Percentiles rank a stretch among this genome's conserved stretches.
phyloP scores from a whole-genome alignment of 2,888 invertebrate genomes.

The Ctena decussata region DNA sequence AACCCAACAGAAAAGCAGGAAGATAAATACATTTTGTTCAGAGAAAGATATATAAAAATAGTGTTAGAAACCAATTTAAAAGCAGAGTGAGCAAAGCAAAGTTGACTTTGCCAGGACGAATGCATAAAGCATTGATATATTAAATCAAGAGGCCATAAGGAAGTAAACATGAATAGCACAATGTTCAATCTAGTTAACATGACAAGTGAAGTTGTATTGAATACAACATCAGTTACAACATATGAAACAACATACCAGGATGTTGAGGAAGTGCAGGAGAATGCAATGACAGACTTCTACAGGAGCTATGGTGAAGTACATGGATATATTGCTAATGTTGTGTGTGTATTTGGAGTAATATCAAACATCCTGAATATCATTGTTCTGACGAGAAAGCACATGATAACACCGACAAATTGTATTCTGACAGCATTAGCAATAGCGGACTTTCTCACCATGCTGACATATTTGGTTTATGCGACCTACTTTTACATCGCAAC shows the following conservation, averaged over 20 bases:
- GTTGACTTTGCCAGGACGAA: no score
- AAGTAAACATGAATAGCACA: background rate
- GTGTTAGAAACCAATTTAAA: no score
- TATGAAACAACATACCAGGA: background rate
- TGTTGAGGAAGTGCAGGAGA: background rate
- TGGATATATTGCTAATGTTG: conserved; percentile 94
- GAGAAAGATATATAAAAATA: no score
- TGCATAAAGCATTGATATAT: no score
- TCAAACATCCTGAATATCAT: conserved; percentile 97
- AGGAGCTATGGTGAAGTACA: conserved; percentile 89
- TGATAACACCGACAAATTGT: conserved; percentile 96
- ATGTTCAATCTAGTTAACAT: background rate
- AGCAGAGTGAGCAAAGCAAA: no score
- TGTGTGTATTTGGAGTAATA: conserved; percentile 96
- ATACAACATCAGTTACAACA: background rate
- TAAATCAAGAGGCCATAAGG: no score
- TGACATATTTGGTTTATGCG: conserved; percentile 92
- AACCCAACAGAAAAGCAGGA: no score
- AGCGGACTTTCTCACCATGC: conserved; percentile 95
- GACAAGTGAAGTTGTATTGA: background rate
- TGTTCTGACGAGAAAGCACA: conserved; percentile 94
- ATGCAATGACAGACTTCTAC: conserved; percentile 72
- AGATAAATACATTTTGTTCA: no score
- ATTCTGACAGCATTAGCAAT: conserved; percentile 95
- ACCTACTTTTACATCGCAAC: conserved; percentile 81